Conservation (phyloP, 2,113 vertebrate genomes). For the Athene cunicularia region DNA sequence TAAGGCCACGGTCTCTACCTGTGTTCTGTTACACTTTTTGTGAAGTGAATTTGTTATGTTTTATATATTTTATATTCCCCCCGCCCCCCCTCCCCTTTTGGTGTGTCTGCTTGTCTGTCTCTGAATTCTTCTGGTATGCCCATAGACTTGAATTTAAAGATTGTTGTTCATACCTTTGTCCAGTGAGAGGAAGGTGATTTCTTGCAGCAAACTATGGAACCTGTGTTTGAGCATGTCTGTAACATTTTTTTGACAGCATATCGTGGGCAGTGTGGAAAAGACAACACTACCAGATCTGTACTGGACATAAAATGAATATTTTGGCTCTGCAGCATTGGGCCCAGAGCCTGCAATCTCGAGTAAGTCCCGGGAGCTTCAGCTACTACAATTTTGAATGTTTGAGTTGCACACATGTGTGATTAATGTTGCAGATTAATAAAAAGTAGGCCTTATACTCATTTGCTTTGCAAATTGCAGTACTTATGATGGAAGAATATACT, state of each 20-base stretch:
- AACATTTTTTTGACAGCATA: conserved; percentile 67
- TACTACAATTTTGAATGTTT: neutral
- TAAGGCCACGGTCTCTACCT: neutral
- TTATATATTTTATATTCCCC: no score
- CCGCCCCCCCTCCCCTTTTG: no score
- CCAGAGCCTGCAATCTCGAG: conserved; percentile 76
- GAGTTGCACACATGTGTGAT: fast-evolving
- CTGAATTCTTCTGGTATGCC: neutral
- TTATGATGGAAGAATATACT: neutral
- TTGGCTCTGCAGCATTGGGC: conserved; percentile 76
- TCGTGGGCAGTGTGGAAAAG: conserved; percentile 81
- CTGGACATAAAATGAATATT: conserved; percentile 51
- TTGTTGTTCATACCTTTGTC: neutral
- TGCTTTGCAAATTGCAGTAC: neutral
- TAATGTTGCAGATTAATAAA: neutral
- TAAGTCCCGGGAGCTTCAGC: conserved; percentile 58
- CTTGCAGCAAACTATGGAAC: neutral
- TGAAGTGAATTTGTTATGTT: neutral
- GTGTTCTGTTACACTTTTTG: neutral
- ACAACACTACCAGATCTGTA: conserved; percentile 30
- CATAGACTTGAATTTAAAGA: neutral
- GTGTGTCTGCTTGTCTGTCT: fast-evolving
- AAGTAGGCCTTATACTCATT: neutral
- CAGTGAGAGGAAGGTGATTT: neutral
- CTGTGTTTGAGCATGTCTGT: neutral